Evolutionary conservation across 2,888 invertebrate genomes (phyloP), one percentile per base, ranked within the genome.

Genomic region (Calliphora vomitoria): DNA sequence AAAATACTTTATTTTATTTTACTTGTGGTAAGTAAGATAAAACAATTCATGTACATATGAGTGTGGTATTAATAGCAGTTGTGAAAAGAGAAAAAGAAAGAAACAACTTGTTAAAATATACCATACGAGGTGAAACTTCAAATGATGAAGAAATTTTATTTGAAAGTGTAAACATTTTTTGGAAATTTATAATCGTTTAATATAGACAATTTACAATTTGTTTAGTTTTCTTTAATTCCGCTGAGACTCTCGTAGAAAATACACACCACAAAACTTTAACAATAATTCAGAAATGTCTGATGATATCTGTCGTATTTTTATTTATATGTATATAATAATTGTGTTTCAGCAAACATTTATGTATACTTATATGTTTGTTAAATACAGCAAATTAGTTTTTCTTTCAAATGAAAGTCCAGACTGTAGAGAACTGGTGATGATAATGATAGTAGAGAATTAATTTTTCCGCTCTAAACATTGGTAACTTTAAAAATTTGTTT

Each of bases 71-170:
- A 55, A 55, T 55, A 55, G 20, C 20, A 18, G 20, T 20, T 55
- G 55, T 8, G 20, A 20, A 55, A 20, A 47, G 1, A 11, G 10
- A 10, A 3, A 25, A 3, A 25, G 0, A 35, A 18, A 25, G 15
- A 78, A 25, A 80, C 38, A 80, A 41, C 20, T 72, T 72, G 41
- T 64, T 62, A 60, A 31, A 60, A 1, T 60, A 10, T 25, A 11
- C 4, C 10, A 11, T 58, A 13, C 58, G 58, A 58, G 11, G 25
- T 20, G 5, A 3, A 53, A 53, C n/a, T 5, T 18, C 1, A 53
- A 53, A 53, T 3, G 18, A 5, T 53, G 53, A 44, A 2, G 44
- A 44, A 44, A 13, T 44, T 44, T 44, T 44, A 10, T 11, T 44
- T 4, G 13, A 44, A 35, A 35, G 35, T 35, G 35, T 4, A 35